Conservation (phyloP, 2,113 vertebrate species). For the Phaethornis superciliosus region DNA sequence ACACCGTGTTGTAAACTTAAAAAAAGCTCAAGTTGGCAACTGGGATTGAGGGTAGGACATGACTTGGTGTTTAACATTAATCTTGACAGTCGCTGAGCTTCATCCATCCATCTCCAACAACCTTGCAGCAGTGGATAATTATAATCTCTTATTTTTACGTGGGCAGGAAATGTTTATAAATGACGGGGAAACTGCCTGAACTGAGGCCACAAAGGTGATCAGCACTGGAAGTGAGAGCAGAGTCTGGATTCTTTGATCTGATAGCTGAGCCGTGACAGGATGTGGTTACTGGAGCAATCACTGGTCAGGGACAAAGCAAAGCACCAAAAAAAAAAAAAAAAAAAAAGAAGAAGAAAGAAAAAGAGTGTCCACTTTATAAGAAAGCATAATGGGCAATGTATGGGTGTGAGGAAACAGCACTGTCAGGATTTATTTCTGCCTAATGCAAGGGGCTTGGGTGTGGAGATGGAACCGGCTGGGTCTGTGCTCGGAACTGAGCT, state of each 20-base stretch:
- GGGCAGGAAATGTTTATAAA: neutral
- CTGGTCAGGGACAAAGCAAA: neutral
- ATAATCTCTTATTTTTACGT: neutral
- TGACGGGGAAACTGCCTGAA: neutral
- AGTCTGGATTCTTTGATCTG: neutral
- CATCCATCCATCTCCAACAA: neutral
- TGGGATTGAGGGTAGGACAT: neutral
- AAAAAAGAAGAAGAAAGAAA: too few species aligned
- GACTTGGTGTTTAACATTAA: neutral
- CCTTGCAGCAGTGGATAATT: neutral
- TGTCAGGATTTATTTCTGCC: neutral
- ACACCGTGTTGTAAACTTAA: fast-evolving
- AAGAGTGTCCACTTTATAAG: neutral
- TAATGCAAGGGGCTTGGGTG: neutral
- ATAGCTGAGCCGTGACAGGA: neutral
- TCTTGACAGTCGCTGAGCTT: neutral
- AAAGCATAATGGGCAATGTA: neutral
- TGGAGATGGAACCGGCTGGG: too few species aligned
- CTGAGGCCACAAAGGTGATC: neutral
- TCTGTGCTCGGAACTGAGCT: neutral
- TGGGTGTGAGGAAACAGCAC: neutral
- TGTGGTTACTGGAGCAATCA: neutral
- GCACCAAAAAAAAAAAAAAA: neutral
- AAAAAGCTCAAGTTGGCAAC: neutral
- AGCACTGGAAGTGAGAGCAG: neutral